These are phyloP conservation scores for Hippocampus abdominalis DNA, from an alignment of 2,113 vertebrate genomes.

Conservation along the genomic window DNA sequence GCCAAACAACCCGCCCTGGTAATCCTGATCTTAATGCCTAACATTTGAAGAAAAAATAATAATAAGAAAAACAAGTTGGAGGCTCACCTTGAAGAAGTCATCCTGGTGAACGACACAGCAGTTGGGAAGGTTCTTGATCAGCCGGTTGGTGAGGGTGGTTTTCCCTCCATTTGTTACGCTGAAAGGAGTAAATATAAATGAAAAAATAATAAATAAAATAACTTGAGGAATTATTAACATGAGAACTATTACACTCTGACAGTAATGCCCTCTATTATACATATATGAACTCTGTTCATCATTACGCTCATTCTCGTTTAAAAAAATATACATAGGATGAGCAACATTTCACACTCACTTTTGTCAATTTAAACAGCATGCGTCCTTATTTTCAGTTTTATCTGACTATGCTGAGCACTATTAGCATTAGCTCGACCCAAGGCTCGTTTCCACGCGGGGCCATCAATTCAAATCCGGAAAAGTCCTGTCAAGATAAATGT, in stretches of 20 bases:
- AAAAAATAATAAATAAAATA: neutral
- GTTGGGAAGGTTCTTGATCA: slow-evolving; percentile 81
- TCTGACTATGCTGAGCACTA: too few species aligned
- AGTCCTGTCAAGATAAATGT: neutral
- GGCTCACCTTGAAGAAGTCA: slow-evolving; percentile 91
- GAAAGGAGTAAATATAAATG: neutral
- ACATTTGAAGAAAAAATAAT: slow-evolving; percentile 3
- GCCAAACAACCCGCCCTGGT: slow-evolving; percentile 1
- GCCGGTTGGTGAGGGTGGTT: slow-evolving; percentile 83
- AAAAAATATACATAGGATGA: neutral
- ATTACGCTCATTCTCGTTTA: neutral
- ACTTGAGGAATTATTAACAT: too few species aligned
- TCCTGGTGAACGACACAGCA: slow-evolving; percentile 94
- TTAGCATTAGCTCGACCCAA: neutral
- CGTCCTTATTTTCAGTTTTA: neutral
- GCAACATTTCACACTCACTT: neutral
- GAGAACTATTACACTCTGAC: too few species aligned
- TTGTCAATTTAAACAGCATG: neutral
- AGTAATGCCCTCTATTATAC: neutral
- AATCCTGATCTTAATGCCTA: slow-evolving; percentile 1
- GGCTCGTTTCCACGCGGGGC: neutral
- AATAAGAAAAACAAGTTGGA: neutral
- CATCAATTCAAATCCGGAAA: too few species aligned
- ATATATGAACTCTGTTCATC: neutral
- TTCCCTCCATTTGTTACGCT: slow-evolving; percentile 93